A percentile compares a stretch with the other conserved stretches of the same genome.
phyloP scores from a whole-genome alignment of 2,888 invertebrate genomes.

The Caenorhabditis sp. region DNA sequence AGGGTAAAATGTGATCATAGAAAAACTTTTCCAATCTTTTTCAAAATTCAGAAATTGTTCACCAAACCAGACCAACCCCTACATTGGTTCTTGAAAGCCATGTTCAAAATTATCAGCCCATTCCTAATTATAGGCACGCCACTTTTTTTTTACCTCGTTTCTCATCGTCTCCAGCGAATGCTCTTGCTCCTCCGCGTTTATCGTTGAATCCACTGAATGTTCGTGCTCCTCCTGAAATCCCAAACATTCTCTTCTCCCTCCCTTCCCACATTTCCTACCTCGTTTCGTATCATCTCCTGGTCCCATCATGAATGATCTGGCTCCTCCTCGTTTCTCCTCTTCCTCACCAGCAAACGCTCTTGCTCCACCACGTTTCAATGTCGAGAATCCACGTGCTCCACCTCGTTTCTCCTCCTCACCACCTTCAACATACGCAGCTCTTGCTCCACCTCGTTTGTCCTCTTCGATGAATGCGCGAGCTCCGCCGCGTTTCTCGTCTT shows the following conservation, averaged over 20 bases:
- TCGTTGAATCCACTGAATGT: slow-evolving; percentile 17
- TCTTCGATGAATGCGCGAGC: slow-evolving; percentile 29
- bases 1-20: too few species aligned
- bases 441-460: slow-evolving; percentile 24
- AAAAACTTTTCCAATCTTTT: too few species aligned
- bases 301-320: slow-evolving; percentile 23
- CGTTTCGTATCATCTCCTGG: too few species aligned
- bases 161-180: slow-evolving; percentile 4
- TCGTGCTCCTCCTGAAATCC: slow-evolving; percentile 26
- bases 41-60: too few species aligned
- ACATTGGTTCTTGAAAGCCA: background rate
- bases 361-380: slow-evolving; percentile 40
- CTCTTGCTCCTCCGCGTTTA: slow-evolving; percentile 24
- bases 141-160: slow-evolving; percentile 2
- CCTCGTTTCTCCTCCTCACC: slow-evolving; percentile 35
- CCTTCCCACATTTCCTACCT: slow-evolving; percentile 2
- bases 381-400: slow-evolving; percentile 32
- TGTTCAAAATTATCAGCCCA: too few species aligned
- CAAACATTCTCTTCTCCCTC: slow-evolving; percentile 17
- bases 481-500: slow-evolving; percentile 40
- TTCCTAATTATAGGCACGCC: too few species aligned
- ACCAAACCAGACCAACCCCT: too few species aligned
- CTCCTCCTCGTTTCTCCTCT: slow-evolving; percentile 34
- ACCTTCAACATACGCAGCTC: slow-evolving; percentile 4
- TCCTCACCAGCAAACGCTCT: slow-evolving; percentile 35